Conservation (phyloP, 37 sponge, comb jelly and placozoan genomes). For the Amphimedon queenslandica region DNA sequence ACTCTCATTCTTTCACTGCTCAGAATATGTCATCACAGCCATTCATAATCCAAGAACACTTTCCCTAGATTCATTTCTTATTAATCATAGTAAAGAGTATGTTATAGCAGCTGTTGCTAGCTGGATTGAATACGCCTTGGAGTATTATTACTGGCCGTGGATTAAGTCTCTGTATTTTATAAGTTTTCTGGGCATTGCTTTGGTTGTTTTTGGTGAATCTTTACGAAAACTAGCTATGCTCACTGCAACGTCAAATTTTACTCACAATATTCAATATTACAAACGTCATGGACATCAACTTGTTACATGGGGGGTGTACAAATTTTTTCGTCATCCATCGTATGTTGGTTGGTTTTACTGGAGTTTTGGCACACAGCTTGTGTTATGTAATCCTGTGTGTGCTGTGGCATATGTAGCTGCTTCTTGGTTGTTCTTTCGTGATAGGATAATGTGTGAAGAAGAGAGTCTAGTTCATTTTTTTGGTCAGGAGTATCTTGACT, state of each 20-base stretch:
- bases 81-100: slow-evolving; percentile 92
- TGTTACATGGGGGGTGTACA: slow-evolving; percentile 83
- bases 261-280: slow-evolving; percentile 61
- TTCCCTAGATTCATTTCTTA: slow-evolving; percentile 77
- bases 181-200: slow-evolving; percentile 40
- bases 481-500: slow-evolving; percentile 77
- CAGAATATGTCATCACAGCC: slow-evolving; percentile 88
- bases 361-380: slow-evolving; percentile 92
- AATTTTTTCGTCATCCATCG: slow-evolving; percentile 83
- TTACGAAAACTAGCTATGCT: slow-evolving; percentile 89
- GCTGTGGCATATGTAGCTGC: slow-evolving; percentile 61
- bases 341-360: slow-evolving; percentile 98
- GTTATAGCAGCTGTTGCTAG: slow-evolving; percentile 68
- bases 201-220: slow-evolving; percentile 70
- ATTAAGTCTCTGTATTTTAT: slow-evolving; percentile 45
- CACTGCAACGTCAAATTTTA: slow-evolving; percentile 87
- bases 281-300: slow-evolving; percentile 68
- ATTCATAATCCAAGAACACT: slow-evolving; percentile 74
- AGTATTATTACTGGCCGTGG: slow-evolving; percentile 53
- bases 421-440: slow-evolving; percentile 89
- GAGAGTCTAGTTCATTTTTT: slow-evolving; percentile 76
- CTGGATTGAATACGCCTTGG: slow-evolving; percentile 80
- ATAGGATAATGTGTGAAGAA: slow-evolving; percentile 86
- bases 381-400: slow-evolving; percentile 92
- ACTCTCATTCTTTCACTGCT: slow-evolving; percentile 86